Conservation (phyloP, 2,888 invertebrate species). For the Drosophila neutralis region DNA sequence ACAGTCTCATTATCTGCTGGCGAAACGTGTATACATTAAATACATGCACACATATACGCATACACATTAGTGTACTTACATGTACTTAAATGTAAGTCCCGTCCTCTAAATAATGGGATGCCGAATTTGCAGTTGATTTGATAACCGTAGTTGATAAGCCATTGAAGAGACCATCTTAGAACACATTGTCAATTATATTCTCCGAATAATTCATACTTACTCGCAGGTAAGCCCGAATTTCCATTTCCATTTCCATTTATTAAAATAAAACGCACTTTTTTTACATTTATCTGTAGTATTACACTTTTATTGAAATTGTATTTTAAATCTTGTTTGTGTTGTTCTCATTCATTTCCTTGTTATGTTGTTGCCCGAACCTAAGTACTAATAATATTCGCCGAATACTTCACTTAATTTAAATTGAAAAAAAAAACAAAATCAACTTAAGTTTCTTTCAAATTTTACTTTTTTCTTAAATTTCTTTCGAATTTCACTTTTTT, state of each 20-base stretch:
- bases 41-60: background rate
- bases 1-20: conserved; percentile 9
- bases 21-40: conserved; percentile 8
- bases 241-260: background rate
- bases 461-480: background rate
- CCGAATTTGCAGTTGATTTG: background rate
- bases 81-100: background rate
- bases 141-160: background rate
- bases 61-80: conserved; percentile 1
- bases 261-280: background rate
- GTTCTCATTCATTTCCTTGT: conserved; percentile 9
- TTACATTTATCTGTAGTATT: conserved; percentile 20
- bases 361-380: background rate
- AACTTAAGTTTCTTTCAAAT: background rate
- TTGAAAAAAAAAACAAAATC: background rate
- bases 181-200: background rate
- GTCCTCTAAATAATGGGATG: background rate
- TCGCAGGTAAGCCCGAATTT: background rate
- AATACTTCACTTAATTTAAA: conserved; percentile 11
- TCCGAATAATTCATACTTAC: background rate
- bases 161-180: background rate
- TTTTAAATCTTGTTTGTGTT: conserved; percentile 16
- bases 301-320: conserved; percentile 64
- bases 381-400: background rate
- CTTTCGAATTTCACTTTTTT: background rate